A percentile compares a stretch with the other conserved stretches of the same genome.
phyloP scores from a whole-genome alignment of 2,888 invertebrate species.

The Mycogona germanica region DNA sequence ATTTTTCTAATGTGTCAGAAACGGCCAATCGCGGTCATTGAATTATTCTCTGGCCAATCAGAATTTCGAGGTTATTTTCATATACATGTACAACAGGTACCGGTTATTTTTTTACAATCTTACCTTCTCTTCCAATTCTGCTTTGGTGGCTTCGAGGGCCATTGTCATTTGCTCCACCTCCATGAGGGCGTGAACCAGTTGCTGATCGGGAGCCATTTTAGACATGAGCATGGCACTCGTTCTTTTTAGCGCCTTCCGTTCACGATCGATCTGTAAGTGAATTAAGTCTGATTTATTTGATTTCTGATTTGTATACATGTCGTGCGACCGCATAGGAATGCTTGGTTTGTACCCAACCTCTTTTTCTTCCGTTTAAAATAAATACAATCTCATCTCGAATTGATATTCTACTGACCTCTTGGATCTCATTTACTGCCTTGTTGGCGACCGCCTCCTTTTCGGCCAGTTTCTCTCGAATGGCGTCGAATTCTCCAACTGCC shows the following conservation, averaged over 20 bases:
- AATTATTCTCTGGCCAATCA: not conserved
- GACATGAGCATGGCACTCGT: conserved; percentile 11
- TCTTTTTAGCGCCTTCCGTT: conserved; percentile 3
- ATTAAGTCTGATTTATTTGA: not conserved
- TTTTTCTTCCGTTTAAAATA: not conserved
- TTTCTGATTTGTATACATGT: no score
- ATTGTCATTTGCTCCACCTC: conserved; percentile 9
- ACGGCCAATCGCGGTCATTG: no score
- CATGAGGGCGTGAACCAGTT: conserved; percentile 3
- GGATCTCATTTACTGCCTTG: conserved; percentile 1
- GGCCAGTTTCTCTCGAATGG: conserved; percentile 1
- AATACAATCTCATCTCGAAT: not conserved
- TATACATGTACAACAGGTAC: not conserved
- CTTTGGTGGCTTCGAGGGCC: not conserved
- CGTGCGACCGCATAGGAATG: no score
- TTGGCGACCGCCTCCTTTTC: conserved; percentile 3
- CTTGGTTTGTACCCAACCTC: no score
- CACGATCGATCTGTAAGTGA: not conserved
- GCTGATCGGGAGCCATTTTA: not conserved
- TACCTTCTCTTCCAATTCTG: conserved; percentile 5
- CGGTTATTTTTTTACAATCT: not conserved
- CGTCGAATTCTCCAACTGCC: conserved; percentile 9
- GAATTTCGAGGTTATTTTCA: not conserved
- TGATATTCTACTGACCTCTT: not conserved
- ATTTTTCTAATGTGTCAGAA: not conserved